Evolutionary conservation across 1,140 invertebrate genomes (phyloP).

Genomic region (Eupeodes corollae): DNA sequence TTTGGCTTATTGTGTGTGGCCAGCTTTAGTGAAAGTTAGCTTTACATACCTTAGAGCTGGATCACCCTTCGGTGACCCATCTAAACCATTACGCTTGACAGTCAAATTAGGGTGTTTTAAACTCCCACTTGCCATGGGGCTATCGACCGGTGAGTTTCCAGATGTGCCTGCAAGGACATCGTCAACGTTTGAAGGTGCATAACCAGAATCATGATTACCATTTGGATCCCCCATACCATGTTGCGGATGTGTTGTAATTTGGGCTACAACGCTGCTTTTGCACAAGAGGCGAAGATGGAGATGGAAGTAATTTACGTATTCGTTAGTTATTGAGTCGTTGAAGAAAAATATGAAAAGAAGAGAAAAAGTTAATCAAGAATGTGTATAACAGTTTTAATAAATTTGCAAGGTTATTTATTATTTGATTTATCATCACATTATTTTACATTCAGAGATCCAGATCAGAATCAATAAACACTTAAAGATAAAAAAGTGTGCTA

Average conservation of each 20-base stretch:
- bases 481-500: too few relatives aligned
- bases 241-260: slow-evolving; percentile 42
- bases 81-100: slow-evolving; percentile 24
- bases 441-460: too few relatives aligned
- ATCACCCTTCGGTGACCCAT: slow-evolving; percentile 32
- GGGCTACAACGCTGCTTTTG: slow-evolving; percentile 41
- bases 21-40: too few relatives aligned
- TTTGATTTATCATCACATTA: too few relatives aligned
- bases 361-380: too few relatives aligned
- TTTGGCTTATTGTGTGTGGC: too few relatives aligned
- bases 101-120: slow-evolving; percentile 31
- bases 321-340: too few relatives aligned
- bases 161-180: slow-evolving; percentile 36
- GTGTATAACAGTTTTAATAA: too few relatives aligned
- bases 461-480: too few relatives aligned
- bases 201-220: slow-evolving; percentile 69
- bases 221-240: slow-evolving; percentile 49
- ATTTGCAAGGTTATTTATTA: too few relatives aligned
- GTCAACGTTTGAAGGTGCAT: slow-evolving; percentile 56
- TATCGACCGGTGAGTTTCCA: slow-evolving; percentile 40
- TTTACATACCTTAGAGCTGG: slow-evolving; percentile 28
- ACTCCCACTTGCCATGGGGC: slow-evolving; percentile 39
- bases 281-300: background rate
- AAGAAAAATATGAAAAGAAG: too few relatives aligned
- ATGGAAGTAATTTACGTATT: too few relatives aligned